phyloP scores from a whole-genome alignment of 1,140 invertebrate genomes.

The Lepidurus packardi region DNA sequence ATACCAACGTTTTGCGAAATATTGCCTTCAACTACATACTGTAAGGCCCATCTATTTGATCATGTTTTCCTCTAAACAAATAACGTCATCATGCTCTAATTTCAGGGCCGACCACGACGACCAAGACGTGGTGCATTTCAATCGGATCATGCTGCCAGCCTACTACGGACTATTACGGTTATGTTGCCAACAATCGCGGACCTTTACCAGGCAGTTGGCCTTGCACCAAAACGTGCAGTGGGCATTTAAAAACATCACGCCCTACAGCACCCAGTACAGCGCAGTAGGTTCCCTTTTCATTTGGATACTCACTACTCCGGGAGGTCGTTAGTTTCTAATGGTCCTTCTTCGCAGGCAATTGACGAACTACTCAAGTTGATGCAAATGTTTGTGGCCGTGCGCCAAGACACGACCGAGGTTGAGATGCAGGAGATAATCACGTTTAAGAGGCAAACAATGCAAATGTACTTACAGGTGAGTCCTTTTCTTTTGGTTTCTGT shows the following conservation, averaged over 20 bases:
- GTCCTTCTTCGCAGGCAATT: conserved; percentile 58
- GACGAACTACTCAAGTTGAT: conserved; percentile 86
- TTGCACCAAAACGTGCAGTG: conserved; percentile 91
- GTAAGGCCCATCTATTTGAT: conserved; percentile 54
- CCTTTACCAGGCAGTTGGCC: conserved; percentile 76
- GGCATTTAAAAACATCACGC: conserved; percentile 93
- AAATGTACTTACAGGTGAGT: conserved; percentile 65
- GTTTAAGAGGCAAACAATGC: conserved; percentile 73
- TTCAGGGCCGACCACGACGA: conserved; percentile 86
- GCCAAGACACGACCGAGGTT: conserved; percentile 68
- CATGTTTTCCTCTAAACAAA: too few relatives aligned
- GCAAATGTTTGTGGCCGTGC: conserved; percentile 69
- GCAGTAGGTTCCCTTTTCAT: conserved; percentile 50
- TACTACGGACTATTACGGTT: conserved; percentile 84
- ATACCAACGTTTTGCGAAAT: conserved; percentile 78
- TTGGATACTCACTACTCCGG: not conserved
- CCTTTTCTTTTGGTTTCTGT: conserved; percentile 16
- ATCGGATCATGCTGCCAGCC: conserved; percentile 86
- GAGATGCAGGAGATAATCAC: conserved; percentile 72
- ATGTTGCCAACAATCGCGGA: conserved; percentile 77
- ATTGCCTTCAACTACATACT: conserved; percentile 95
- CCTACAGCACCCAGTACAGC: conserved; percentile 85
- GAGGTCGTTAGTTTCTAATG: not conserved
- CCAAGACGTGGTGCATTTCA: conserved; percentile 87
- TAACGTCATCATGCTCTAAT: not conserved